These are phyloP conservation scores for Dorcus parallelipipedus DNA, from an alignment of 2,888 invertebrate species.

Conservation along the genomic window DNA sequence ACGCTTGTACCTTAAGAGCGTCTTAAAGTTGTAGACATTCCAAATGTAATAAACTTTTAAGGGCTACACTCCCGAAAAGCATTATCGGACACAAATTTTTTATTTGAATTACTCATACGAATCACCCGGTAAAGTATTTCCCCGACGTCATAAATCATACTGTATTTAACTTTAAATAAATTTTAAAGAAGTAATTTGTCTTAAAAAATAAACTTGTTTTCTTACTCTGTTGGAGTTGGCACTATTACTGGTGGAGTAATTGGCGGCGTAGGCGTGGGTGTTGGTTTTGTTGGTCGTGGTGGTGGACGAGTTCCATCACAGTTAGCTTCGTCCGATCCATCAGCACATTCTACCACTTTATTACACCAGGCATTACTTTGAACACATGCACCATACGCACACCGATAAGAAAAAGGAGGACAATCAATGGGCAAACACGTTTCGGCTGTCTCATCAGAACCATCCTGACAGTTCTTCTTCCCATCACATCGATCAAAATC, in stretches of 20 bases:
- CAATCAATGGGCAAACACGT: conserved; percentile 37
- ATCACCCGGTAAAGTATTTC: too few relatives aligned
- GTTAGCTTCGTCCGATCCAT: conserved; percentile 51
- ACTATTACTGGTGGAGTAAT: not conserved
- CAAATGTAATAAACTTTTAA: too few relatives aligned
- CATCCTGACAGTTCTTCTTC: conserved; percentile 46
- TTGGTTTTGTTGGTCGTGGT: not conserved
- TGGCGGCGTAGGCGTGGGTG: not conserved
- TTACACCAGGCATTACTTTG: conserved; percentile 54
- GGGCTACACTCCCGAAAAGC: too few relatives aligned
- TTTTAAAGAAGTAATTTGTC: too few relatives aligned
- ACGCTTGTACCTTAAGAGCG: too few relatives aligned
- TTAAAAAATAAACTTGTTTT: too few relatives aligned
- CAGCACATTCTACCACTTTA: conserved; percentile 50
- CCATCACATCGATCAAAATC: conserved; percentile 50
- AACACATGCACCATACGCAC: conserved; percentile 54
- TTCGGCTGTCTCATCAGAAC: conserved; percentile 48
- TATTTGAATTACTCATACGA: too few relatives aligned
- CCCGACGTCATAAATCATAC: too few relatives aligned
- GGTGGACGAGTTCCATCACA: not conserved
- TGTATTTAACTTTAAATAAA: too few relatives aligned
- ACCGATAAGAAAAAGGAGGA: conserved; percentile 48
- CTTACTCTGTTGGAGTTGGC: too few relatives aligned
- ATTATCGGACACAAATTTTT: too few relatives aligned
- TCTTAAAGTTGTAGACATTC: too few relatives aligned